A percentile compares a stretch with the other conserved stretches of the same genome.
phyloP scores from a whole-genome alignment of 2,797 vertebrate species.

The Meda fulgida region DNA sequence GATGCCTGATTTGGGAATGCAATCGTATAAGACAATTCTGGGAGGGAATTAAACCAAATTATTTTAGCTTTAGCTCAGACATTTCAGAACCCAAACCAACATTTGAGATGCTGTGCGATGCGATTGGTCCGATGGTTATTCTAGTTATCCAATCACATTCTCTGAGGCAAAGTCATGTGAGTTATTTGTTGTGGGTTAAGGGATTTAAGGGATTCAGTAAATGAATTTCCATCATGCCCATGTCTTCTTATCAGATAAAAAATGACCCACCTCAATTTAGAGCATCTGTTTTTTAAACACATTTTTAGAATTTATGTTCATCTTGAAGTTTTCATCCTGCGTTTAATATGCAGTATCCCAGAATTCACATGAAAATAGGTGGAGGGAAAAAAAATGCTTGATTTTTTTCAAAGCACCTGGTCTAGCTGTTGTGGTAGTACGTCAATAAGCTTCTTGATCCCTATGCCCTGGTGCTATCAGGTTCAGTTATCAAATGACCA shows the following conservation, averaged over 20 bases:
- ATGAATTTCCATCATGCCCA: too few relatives aligned
- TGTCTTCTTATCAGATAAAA: neutral
- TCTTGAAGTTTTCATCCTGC: neutral
- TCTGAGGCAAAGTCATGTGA: too few relatives aligned
- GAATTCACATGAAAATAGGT: too few relatives aligned
- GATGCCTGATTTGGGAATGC: neutral
- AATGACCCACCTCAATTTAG: neutral
- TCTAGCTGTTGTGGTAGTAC: conserved; percentile 37
- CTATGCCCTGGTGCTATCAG: conserved; percentile 63
- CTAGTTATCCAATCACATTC: neutral
- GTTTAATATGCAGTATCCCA: too few relatives aligned
- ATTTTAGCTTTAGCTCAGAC: neutral
- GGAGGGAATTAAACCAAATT: neutral
- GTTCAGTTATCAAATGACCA: conserved; percentile 66
- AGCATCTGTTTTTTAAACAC: too few relatives aligned
- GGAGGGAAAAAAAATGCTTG: too few relatives aligned
- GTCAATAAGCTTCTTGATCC: conserved; percentile 55
- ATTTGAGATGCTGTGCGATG: neutral
- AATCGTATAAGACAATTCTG: neutral
- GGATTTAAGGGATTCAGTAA: neutral
- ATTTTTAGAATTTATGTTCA: neutral
- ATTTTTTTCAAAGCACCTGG: conserved; percentile 37
- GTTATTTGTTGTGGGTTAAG: neutral
- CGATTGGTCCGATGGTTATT: neutral
- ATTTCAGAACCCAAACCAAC: neutral